A percentile compares a stretch with the other conserved stretches of the same genome.
Conservation (phyloP, 2,888 invertebrate genomes). For the Conops quadrifasciatus region DNA sequence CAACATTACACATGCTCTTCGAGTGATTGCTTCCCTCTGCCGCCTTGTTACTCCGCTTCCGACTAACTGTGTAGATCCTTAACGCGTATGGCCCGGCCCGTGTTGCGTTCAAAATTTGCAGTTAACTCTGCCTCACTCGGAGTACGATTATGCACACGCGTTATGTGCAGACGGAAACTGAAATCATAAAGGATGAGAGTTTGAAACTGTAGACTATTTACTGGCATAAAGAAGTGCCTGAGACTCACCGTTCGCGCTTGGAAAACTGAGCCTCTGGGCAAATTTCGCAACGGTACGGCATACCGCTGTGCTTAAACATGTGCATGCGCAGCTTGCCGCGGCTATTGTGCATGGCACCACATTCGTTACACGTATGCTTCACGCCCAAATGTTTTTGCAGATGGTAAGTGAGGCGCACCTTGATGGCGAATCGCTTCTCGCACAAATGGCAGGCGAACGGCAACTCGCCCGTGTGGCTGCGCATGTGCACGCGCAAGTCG, state of each 20-base stretch:
- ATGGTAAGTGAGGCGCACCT: conserved; percentile 43
- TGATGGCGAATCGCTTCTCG: conserved; percentile 42
- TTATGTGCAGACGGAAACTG: conserved; percentile 27
- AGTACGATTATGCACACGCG: conserved; percentile 22
- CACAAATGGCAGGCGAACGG: conserved; percentile 43
- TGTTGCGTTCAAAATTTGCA: conserved; percentile 21
- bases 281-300: conserved; percentile 37
- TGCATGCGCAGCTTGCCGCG: conserved; percentile 39
- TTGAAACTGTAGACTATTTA: background rate
- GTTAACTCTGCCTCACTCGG: conserved; percentile 25
- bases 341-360: conserved; percentile 37
- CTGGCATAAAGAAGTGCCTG: background rate
- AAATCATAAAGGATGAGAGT: background rate
- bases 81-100: conserved; percentile 20
- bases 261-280: conserved; percentile 17
- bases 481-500: conserved; percentile 39
- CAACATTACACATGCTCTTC: too few species aligned
- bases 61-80: conserved; percentile 3
- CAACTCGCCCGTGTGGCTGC: conserved; percentile 39
- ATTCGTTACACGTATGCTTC: conserved; percentile 40
- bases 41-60: background rate
- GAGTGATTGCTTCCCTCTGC: too few species aligned
- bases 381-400: conserved; percentile 40
- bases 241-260: conserved; percentile 22
- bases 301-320: conserved; percentile 43